Evolutionary conservation across 2,888 invertebrate species (phyloP).

Genomic region (Stictocephala bisonia): DNA sequence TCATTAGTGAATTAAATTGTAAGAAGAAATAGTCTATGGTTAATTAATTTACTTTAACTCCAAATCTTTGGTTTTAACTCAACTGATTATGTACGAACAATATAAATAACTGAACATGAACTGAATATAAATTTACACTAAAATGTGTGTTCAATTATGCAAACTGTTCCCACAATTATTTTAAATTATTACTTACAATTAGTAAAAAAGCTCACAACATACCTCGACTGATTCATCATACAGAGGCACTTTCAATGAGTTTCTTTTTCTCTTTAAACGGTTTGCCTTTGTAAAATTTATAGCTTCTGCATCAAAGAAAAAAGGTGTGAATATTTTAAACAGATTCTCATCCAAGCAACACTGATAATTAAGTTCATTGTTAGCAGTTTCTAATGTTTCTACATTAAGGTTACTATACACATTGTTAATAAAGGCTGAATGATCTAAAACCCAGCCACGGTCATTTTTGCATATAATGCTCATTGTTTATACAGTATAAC

Average conservation of each 20-base stretch:
- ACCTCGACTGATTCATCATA: not conserved
- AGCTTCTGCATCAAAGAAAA: constrained; percentile 52
- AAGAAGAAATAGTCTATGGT: no score
- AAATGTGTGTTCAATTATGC: no score
- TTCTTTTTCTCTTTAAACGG: constrained; percentile 1
- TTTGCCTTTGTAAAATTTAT: not conserved
- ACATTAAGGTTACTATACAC: constrained; percentile 64
- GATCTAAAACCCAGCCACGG: constrained; percentile 68
- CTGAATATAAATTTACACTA: no score
- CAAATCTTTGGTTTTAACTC: no score
- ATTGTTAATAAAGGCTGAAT: constrained; percentile 65
- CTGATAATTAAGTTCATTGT: constrained; percentile 40
- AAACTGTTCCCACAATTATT: not conserved
- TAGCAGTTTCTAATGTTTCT: constrained; percentile 22
- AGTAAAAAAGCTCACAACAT: not conserved
- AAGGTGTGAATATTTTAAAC: constrained; percentile 54
- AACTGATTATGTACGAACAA: no score
- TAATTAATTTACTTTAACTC: no score
- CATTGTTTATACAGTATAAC: constrained; percentile 61
- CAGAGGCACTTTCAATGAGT: no score
- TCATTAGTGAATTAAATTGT: no score
- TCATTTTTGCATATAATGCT: constrained; percentile 64
- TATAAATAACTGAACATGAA: no score
- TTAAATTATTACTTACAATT: not conserved
- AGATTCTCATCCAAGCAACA: constrained; percentile 50